These are phyloP conservation scores for Saturnia pavonia DNA, from an alignment of 2,888 invertebrate species.

Conservation along the genomic window DNA sequence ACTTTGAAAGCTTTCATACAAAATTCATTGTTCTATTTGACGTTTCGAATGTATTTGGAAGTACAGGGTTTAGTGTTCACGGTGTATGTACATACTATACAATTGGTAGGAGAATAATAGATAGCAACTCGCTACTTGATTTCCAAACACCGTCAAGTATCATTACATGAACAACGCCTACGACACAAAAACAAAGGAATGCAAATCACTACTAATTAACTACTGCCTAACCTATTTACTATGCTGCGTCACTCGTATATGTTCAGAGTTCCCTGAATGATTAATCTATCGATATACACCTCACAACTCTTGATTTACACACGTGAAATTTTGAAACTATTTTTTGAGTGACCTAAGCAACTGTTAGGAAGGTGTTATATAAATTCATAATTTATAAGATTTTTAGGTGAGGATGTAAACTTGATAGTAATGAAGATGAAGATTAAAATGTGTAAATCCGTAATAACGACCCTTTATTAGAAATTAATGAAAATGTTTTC, in stretches of 20 bases:
- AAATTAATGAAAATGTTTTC: background rate
- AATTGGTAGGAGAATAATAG: background rate
- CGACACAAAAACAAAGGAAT: conserved; percentile 2
- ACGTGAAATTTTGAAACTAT: background rate
- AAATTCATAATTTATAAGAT: too few relatives aligned
- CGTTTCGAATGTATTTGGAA: background rate
- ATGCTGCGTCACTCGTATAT: background rate
- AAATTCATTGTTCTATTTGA: background rate
- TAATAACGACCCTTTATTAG: background rate
- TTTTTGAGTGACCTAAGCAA: background rate
- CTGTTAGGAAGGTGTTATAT: too few relatives aligned
- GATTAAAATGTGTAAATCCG: too few relatives aligned
- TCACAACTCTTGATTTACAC: background rate
- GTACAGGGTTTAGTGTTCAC: background rate
- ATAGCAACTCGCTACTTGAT: background rate
- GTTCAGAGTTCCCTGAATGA: background rate
- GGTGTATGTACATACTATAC: background rate
- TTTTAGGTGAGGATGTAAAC: too few relatives aligned
- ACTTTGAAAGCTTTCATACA: conserved; percentile 8
- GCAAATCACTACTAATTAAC: conserved; percentile 7
- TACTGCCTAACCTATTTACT: background rate
- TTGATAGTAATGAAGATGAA: too few relatives aligned
- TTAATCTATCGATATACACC: background rate
- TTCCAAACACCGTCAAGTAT: background rate
- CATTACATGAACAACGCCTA: background rate